Percentiles rank a stretch among this genome's conserved stretches.
phyloP scores from a whole-genome alignment of 1,140 invertebrate species.

The Ruditapes philippinarum region DNA sequence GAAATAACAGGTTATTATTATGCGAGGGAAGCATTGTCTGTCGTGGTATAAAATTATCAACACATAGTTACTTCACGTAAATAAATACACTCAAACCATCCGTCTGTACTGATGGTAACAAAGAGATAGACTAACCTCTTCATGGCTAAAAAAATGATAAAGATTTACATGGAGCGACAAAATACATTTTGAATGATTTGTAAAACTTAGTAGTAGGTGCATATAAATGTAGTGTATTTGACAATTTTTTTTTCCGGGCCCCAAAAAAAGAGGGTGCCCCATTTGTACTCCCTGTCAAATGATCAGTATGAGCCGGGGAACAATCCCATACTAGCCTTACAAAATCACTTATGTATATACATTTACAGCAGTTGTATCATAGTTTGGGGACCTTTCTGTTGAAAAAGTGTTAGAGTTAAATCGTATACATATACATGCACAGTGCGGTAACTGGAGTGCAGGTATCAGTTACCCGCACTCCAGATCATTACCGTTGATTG shows the following conservation, averaged over 20 bases:
- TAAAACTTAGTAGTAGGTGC: background rate
- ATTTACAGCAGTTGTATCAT: too few relatives aligned
- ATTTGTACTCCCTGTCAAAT: background rate
- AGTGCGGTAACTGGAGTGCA: too few relatives aligned
- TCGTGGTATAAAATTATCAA: background rate
- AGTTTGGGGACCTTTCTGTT: too few relatives aligned
- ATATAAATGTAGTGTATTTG: background rate
- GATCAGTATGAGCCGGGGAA: too few relatives aligned
- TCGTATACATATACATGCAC: too few relatives aligned
- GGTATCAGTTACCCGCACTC: too few relatives aligned
- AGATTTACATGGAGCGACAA: background rate
- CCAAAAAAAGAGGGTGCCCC: background rate
- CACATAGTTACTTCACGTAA: conserved; percentile 28
- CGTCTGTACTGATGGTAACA: background rate
- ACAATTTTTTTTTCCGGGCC: background rate
- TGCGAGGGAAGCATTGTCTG: background rate
- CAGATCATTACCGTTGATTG: too few relatives aligned
- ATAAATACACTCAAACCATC: background rate
- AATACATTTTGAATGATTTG: background rate
- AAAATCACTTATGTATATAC: too few relatives aligned
- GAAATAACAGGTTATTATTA: background rate
- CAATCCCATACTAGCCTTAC: too few relatives aligned
- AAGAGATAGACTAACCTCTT: background rate
- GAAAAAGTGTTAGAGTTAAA: too few relatives aligned
- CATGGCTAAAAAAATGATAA: background rate